Evolutionary conservation across 1,140 invertebrate species (phyloP).

Genomic region (Penaeus chinensis): DNA sequence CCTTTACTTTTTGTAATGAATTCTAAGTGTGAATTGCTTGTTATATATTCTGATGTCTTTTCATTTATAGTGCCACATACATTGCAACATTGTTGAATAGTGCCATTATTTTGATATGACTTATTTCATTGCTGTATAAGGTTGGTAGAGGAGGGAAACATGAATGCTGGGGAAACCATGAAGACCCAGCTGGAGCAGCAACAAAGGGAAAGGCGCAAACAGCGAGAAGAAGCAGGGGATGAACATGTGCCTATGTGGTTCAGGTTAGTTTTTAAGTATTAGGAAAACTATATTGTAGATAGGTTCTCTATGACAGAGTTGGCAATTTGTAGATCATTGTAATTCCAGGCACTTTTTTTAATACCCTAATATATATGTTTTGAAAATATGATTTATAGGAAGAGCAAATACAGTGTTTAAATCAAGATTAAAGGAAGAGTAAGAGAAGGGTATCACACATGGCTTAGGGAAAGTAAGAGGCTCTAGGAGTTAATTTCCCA

Average conservation of each 20-base stretch:
- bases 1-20: background rate
- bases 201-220: slow-evolving; percentile 77
- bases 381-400: slow-evolving; percentile 6
- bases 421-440: too few species aligned
- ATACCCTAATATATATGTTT: background rate
- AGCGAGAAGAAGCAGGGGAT: slow-evolving; percentile 72
- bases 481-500: too few species aligned
- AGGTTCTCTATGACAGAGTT: too few species aligned
- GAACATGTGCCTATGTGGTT: slow-evolving; percentile 76
- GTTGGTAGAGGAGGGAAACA: slow-evolving; percentile 81
- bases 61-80: too few species aligned
- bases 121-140: slow-evolving; percentile 26
- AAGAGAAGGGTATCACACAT: too few species aligned
- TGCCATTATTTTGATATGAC: too few species aligned
- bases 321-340: too few species aligned
- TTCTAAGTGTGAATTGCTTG: too few species aligned
- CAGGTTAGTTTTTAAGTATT: slow-evolving; percentile 68
- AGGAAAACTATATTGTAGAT: slow-evolving; percentile 56
- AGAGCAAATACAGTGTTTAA: background rate
- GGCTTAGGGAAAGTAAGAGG: too few species aligned
- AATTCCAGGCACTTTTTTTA: background rate
- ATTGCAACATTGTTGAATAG: too few species aligned
- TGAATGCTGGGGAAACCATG: slow-evolving; percentile 77
- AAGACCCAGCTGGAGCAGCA: slow-evolving; percentile 78
- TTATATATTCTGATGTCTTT: too few species aligned